Evolutionary conservation across 53 echinoderm and acorn worm genomes (phyloP).

Genomic region (Patiria pectinifera): DNA sequence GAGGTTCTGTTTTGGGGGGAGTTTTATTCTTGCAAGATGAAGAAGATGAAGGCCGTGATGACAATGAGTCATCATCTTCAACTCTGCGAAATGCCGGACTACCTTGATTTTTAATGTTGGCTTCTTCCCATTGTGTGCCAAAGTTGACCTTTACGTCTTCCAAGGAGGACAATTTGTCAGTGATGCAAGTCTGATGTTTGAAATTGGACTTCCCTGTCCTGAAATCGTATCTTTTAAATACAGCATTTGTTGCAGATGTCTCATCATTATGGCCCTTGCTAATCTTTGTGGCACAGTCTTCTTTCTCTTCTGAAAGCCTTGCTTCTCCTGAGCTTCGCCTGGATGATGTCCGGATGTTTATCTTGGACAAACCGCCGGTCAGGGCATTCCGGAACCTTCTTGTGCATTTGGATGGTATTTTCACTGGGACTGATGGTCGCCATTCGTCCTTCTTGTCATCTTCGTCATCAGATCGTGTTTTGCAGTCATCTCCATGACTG

Average conservation of each 20-base stretch:
- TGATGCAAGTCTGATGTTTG: neutral
- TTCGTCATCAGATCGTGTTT: slow-evolving; percentile 12
- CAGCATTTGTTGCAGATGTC: neutral
- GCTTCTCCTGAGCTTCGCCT: neutral
- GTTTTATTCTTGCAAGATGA: neutral
- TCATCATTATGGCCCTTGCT: neutral
- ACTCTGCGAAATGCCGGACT: neutral
- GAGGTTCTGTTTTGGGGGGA: neutral
- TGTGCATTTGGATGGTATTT: slow-evolving; percentile 18
- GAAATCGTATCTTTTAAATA: neutral
- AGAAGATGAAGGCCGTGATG: slow-evolving; percentile 13
- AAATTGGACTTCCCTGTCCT: neutral
- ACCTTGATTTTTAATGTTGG: neutral
- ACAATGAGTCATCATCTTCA: slow-evolving; percentile 16
- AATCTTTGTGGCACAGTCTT: neutral
- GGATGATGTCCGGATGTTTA: slow-evolving; percentile 36
- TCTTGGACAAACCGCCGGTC: slow-evolving; percentile 46
- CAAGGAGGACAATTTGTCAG: neutral
- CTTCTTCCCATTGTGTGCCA: neutral
- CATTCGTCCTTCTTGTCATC: slow-evolving; percentile 10
- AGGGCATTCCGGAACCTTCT: slow-evolving; percentile 51
- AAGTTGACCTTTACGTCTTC: neutral
- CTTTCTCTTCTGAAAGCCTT: neutral
- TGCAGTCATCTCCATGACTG: neutral
- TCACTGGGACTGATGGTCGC: slow-evolving; percentile 5